Evolutionary conservation across 2,113 vertebrate species (phyloP).

Genomic region (Hippocampus mohnikei): DNA sequence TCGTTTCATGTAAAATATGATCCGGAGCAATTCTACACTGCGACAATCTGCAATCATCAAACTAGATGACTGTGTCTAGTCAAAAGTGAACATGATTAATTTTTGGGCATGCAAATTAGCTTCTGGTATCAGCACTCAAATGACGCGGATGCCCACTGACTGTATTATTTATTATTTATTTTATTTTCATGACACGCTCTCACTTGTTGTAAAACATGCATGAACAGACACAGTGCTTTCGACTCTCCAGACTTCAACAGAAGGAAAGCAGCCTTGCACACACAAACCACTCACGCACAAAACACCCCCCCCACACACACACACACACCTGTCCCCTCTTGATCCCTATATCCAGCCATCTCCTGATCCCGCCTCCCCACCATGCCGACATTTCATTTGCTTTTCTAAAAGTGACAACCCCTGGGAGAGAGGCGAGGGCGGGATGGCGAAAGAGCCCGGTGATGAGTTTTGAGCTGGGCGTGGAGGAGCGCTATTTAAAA

Average conservation of each 20-base stretch:
- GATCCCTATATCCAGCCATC: slow-evolving; percentile 46
- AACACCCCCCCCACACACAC: slow-evolving; percentile 10
- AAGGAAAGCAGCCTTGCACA: slow-evolving; percentile 29
- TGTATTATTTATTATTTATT: slow-evolving; percentile 1
- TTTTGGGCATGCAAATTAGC: neutral
- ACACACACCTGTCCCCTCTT: slow-evolving; percentile 50
- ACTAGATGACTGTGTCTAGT: neutral
- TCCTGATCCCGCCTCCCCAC: slow-evolving; percentile 53
- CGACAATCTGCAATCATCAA: neutral
- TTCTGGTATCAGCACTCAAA: neutral
- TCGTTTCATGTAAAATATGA: neutral
- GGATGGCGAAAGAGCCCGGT: slow-evolving; percentile 61
- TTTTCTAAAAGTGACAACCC: slow-evolving; percentile 73
- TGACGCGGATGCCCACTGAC: neutral
- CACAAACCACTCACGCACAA: slow-evolving; percentile 31
- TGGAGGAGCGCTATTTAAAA: slow-evolving; percentile 78
- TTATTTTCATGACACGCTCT: slow-evolving; percentile 14
- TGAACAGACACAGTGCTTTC: slow-evolving; percentile 7
- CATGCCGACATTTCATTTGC: slow-evolving; percentile 70
- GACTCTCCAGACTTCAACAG: slow-evolving; percentile 46
- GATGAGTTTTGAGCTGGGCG: slow-evolving; percentile 73
- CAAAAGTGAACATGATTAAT: neutral
- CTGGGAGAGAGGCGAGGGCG: slow-evolving; percentile 45
- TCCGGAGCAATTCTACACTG: neutral
- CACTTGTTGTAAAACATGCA: neutral